phyloP scores from a whole-genome alignment of 2,888 invertebrate genomes.

The Omphaloscelis lunosa region DNA sequence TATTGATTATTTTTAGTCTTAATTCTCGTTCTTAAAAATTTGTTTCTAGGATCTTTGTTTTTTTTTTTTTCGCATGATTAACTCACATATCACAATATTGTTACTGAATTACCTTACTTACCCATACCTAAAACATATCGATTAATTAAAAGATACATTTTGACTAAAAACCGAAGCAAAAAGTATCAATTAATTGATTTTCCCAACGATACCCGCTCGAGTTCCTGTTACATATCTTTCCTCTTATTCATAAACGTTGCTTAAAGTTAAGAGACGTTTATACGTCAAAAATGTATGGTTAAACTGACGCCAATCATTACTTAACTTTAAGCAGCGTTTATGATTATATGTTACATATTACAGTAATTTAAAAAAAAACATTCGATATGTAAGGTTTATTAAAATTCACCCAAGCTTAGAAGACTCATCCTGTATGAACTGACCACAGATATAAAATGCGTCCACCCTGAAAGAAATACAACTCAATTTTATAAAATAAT shows the following conservation, averaged over 20 bases:
- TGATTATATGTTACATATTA: neutral
- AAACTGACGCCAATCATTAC: no score
- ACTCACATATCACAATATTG: neutral
- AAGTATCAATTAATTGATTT: neutral
- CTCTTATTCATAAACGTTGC: no score
- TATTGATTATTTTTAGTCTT: no score
- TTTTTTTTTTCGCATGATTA: neutral
- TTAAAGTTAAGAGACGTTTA: no score
- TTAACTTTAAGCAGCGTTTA: no score
- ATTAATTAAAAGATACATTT: neutral
- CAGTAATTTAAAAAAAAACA: neutral
- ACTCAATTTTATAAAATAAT: neutral
- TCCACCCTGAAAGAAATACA: slow-evolving; percentile 67
- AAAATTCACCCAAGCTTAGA: slow-evolving; percentile 38
- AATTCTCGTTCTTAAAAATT: neutral
- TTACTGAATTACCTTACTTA: neutral
- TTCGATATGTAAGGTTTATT: slow-evolving; percentile 36
- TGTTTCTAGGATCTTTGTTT: neutral
- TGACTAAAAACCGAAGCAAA: neutral
- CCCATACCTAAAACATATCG: neutral
- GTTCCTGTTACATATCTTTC: no score
- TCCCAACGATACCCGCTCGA: neutral
- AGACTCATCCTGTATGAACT: slow-evolving; percentile 60
- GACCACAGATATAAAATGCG: slow-evolving; percentile 68
- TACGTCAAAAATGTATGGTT: no score